Evolutionary conservation across 2,113 vertebrate genomes (phyloP).

Genomic region (Carassius auratus): DNA sequence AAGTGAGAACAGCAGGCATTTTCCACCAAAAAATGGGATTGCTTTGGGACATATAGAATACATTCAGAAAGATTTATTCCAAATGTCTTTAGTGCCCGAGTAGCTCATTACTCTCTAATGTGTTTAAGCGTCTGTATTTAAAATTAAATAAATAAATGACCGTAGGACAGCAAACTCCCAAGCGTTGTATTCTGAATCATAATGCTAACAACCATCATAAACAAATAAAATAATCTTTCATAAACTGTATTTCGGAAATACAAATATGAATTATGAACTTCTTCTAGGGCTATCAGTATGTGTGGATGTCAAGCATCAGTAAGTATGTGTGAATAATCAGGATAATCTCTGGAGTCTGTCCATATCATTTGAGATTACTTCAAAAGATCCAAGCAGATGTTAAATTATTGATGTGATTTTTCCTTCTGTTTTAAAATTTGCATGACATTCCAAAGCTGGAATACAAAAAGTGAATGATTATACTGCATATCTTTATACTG

Average conservation of each 20-base stretch:
- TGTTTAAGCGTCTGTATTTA: slow-evolving; percentile 14
- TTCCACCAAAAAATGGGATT: not conserved
- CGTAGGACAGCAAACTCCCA: not conserved
- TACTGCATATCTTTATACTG: not conserved
- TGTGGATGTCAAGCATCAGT: not conserved
- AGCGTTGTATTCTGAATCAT: not conserved
- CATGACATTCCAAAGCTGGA: slow-evolving; percentile 1
- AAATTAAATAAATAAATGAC: not conserved
- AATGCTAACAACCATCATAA: slow-evolving; percentile 24
- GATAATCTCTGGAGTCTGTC: slow-evolving; percentile 26
- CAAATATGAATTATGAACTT: not conserved
- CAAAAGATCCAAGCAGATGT: slow-evolving; percentile 20
- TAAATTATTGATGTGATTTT: slow-evolving; percentile 30
- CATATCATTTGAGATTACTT: slow-evolving; percentile 20
- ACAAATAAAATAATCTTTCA: slow-evolving; percentile 18
- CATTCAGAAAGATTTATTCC: slow-evolving; percentile 15
- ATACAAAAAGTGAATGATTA: slow-evolving; percentile 3
- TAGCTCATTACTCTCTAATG: slow-evolving; percentile 26
- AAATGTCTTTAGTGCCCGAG: slow-evolving; percentile 8
- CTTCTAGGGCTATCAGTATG: not conserved
- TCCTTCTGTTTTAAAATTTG: slow-evolving; percentile 20
- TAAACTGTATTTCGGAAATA: slow-evolving; percentile 15
- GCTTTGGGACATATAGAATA: slow-evolving; percentile 17
- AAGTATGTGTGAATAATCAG: slow-evolving; percentile 1
- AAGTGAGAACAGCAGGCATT: slow-evolving; percentile 16